A percentile compares a stretch with the other conserved stretches of the same genome.
phyloP scores from a whole-genome alignment of 2,113 vertebrate genomes.

The Mesocricetus auratus region DNA sequence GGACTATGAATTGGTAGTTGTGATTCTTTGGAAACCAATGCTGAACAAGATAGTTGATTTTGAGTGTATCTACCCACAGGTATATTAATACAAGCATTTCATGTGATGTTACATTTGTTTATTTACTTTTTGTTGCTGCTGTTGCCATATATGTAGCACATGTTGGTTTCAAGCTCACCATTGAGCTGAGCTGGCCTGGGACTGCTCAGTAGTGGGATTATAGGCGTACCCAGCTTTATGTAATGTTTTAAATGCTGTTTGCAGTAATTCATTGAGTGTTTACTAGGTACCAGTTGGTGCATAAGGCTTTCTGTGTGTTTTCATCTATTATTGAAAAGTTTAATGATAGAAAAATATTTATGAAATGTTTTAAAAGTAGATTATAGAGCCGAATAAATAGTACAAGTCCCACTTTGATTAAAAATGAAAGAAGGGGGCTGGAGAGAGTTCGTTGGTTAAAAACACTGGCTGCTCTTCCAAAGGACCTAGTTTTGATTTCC shows the following conservation, averaged over 20 bases:
- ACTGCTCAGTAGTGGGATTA: not conserved
- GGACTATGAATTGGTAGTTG: not conserved
- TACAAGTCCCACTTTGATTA: constrained; percentile 45
- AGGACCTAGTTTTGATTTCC: not conserved
- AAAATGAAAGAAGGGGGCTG: not conserved
- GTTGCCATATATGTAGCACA: not conserved
- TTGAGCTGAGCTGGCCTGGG: not conserved
- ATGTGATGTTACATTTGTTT: not conserved
- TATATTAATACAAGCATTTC: not conserved
- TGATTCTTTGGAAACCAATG: constrained; percentile 3
- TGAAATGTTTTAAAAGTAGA: constrained; percentile 11
- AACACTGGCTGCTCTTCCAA: not conserved
- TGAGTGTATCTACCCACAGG: not conserved
- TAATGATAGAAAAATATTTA: constrained; percentile 50
- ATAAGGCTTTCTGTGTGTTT: constrained; percentile 1
- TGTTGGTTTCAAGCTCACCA: not conserved
- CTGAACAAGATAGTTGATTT: not conserved
- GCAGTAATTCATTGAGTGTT: constrained; percentile 6
- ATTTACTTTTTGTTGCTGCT: not conserved
- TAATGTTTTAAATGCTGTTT: constrained; percentile 14
- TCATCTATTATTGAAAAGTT: constrained; percentile 9
- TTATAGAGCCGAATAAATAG: constrained; percentile 41
- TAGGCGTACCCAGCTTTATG: not conserved
- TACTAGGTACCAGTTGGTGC: not conserved
- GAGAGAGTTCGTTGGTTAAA: not conserved